A percentile compares a stretch with the other conserved stretches of the same genome.
These are phyloP conservation scores for Chalcosyrphus nemorum DNA, from an alignment of 2,888 invertebrate species.

Conservation along the genomic window DNA sequence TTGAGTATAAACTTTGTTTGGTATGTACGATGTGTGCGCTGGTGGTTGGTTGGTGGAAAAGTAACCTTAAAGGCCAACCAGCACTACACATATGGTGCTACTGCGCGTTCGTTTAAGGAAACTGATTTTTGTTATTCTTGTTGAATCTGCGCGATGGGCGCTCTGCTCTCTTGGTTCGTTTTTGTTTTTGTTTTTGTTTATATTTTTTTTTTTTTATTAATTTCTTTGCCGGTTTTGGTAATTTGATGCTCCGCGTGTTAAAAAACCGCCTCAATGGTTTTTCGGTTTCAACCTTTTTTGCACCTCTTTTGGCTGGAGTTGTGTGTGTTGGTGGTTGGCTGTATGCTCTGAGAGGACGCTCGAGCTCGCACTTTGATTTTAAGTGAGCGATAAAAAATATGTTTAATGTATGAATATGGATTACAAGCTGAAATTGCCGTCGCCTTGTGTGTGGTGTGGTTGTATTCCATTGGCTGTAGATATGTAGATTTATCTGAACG, in stretches of 20 bases:
- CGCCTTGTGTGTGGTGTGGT: not conserved
- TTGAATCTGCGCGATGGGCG: constrained; percentile 49
- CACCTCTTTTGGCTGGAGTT: constrained; percentile 59
- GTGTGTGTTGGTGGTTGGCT: constrained; percentile 51
- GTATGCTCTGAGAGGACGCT: too few species aligned
- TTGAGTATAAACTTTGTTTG: too few species aligned
- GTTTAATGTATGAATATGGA: constrained; percentile 77
- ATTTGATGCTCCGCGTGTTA: constrained; percentile 79
- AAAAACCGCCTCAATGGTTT: constrained; percentile 78
- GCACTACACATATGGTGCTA: constrained; percentile 69
- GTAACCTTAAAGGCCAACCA: constrained; percentile 68
- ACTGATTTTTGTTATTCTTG: constrained; percentile 44
- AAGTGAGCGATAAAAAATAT: constrained; percentile 71
- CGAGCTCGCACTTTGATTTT: constrained; percentile 67
- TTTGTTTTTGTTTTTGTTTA: constrained; percentile 33
- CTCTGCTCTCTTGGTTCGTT: constrained; percentile 15
- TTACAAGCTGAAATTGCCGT: constrained; percentile 74
- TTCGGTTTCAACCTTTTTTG: constrained; percentile 77
- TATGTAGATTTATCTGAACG: constrained; percentile 65
- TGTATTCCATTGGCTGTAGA: constrained; percentile 42
- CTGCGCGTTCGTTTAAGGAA: constrained; percentile 68
- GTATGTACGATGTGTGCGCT: too few species aligned
- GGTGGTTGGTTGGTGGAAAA: constrained; percentile 45
- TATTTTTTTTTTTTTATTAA: constrained; percentile 72
- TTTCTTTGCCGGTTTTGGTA: constrained; percentile 75